Base-by-base conservation (phyloP, 2,888 invertebrate genomes). In the Phlogophora meticulosa region DNA sequence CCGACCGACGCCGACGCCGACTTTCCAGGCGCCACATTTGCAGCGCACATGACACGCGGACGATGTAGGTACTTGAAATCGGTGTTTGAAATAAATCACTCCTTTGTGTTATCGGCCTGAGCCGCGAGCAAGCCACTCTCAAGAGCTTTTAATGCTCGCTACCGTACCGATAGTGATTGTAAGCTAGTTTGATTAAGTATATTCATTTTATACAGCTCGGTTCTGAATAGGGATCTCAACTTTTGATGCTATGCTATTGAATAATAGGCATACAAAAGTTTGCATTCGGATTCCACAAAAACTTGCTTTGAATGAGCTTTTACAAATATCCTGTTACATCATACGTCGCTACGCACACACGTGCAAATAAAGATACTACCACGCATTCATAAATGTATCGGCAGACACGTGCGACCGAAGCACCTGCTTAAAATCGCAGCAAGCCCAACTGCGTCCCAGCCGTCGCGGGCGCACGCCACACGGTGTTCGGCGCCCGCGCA, bases 21-120 rank as follows among this genome's bases (percentile, higher is more conserved):
- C 83, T 82, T 85, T 80, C 81, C 84, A 85, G 93, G 92, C 94
- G 93, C 92, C 92, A 91, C 90, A 94, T 92, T 94, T 93, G 94
- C 90, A 87, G 87, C 85, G 88, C 94, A 94, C 91, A 92, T 94
- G 94, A 93, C 91, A 87, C 85, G 90, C 87, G 85, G 83, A 73
- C 85, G 87, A 80, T 83, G 85, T n/a, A n/a, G n/a, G n/a, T 88
- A 88, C 86, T 85, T 82, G 78, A 86, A 87, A 87, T 86, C 84
- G 80, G 73, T 84, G 87, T 87, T 89, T 80, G 80, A 91, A 91
- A 93, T 93, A 93, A 93, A 92, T 91, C 91, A 91, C 85, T 88
- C 85, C 84, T 86, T 86, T 88, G 87, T 88, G 87, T 90, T 89
- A 90, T 90, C 91, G 85, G 79, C 42, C 78, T 82, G 80, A 82